These are phyloP conservation scores for Mystacides longicornis DNA, from an alignment of 2,888 invertebrate genomes.

Conservation along the genomic window DNA sequence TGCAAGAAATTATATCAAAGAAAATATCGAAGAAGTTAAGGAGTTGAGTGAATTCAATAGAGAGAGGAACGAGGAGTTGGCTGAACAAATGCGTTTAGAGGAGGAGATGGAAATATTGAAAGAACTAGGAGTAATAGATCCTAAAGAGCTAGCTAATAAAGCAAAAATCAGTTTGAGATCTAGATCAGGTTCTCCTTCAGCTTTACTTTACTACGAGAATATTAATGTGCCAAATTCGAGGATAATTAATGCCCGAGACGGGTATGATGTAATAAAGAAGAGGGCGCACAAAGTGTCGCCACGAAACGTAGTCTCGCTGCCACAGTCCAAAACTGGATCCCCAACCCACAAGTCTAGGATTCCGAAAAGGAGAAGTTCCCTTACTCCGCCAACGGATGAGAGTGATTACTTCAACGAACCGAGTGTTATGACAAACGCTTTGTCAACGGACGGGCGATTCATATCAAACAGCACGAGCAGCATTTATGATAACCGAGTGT, in stretches of 20 bases:
- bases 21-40: constrained; percentile 45
- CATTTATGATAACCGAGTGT: constrained; percentile 34
- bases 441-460: constrained; percentile 30
- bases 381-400: constrained; percentile 37
- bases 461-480: constrained; percentile 47
- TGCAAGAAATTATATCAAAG: constrained; percentile 40
- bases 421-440: constrained; percentile 21
- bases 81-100: constrained; percentile 38
- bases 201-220: constrained; percentile 36
- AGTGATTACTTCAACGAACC: constrained; percentile 5
- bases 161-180: constrained; percentile 41
- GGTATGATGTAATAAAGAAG: constrained; percentile 11
- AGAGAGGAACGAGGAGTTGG: constrained; percentile 44
- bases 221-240: constrained; percentile 17
- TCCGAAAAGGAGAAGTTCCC: constrained; percentile 43
- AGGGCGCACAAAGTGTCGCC: constrained; percentile 13
- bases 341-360: constrained; percentile 44
- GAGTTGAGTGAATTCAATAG: constrained; percentile 45
- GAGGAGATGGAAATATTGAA: constrained; percentile 44
- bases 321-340: constrained; percentile 44
- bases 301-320: constrained; percentile 36
- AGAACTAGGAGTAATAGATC: constrained; percentile 45
- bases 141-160: constrained; percentile 37
- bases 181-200: constrained; percentile 42
- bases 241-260: constrained; percentile 12